Conservation (phyloP, 92 coral and sea anemone genomes). For the Palythoa caribaeorum region DNA sequence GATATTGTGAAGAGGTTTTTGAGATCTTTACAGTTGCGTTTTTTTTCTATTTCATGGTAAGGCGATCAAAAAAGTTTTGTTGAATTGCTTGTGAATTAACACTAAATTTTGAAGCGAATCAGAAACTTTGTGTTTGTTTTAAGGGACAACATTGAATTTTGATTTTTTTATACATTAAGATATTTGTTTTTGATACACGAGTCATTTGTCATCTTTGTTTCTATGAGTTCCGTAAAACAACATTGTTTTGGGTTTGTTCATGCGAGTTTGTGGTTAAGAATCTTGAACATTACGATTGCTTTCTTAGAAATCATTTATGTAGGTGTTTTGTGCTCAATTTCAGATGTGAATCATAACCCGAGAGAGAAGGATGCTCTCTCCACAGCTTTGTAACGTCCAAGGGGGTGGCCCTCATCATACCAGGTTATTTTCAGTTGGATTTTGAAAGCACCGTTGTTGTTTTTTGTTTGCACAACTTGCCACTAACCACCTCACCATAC, state of each 20-base stretch:
- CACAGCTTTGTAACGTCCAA: slow-evolving; percentile 40
- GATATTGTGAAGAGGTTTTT: not conserved
- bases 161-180: too few species aligned
- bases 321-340: slow-evolving; percentile 44
- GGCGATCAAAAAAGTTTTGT: too few species aligned
- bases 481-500: not conserved
- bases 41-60: too few species aligned
- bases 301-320: not conserved
- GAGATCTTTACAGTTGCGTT: too few species aligned
- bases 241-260: not conserved
- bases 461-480: not conserved
- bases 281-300: not conserved
- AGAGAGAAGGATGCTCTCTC: slow-evolving; percentile 41
- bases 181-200: too few species aligned
- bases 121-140: too few species aligned
- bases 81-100: too few species aligned
- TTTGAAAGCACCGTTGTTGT: not conserved
- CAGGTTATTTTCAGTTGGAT: slow-evolving; percentile 46
- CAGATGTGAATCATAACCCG: slow-evolving; percentile 49
- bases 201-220: too few species aligned
- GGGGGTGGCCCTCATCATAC: slow-evolving; percentile 30
- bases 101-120: too few species aligned
- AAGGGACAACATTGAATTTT: too few species aligned
- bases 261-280: not conserved
- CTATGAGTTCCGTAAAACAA: too few species aligned